Percentiles rank a stretch among this genome's conserved stretches.
Evolutionary conservation across 2,113 vertebrate species (phyloP).

Genomic region (Copsychus sechellarum): DNA sequence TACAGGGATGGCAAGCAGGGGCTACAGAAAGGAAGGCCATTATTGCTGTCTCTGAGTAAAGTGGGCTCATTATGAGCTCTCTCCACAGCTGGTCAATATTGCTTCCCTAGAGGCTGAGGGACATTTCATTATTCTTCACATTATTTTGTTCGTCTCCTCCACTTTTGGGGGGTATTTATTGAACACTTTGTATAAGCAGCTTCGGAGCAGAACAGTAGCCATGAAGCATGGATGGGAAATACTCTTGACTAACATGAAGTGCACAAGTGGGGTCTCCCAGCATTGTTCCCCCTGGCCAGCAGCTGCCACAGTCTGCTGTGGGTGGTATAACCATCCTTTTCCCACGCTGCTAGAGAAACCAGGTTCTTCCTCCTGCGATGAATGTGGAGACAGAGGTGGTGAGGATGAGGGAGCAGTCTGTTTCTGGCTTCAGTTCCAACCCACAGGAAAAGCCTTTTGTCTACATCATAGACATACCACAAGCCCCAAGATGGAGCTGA

Average conservation of each 20-base stretch:
- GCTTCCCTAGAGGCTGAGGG: conserved; percentile 15
- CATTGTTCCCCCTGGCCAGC: fast-evolving
- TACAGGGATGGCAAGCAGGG: neutral
- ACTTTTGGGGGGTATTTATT: neutral
- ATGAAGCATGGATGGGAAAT: neutral
- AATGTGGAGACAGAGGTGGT: neutral
- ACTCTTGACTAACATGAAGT: neutral
- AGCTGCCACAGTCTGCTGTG: neutral
- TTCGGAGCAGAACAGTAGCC: neutral
- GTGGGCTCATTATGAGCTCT: conserved; percentile 46
- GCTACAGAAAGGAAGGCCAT: neutral
- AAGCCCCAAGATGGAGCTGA: neutral
- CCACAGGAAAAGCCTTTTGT: neutral
- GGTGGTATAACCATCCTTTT: neutral
- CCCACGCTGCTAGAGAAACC: neutral
- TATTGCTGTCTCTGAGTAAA: conserved; percentile 38
- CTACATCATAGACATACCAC: neutral
- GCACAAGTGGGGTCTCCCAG: neutral
- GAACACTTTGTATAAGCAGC: conserved; percentile 4
- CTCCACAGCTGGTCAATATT: conserved; percentile 44
- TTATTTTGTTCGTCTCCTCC: conserved; percentile 27
- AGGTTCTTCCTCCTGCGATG: neutral
- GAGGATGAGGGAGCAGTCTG: neutral
- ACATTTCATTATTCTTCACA: conserved; percentile 56
- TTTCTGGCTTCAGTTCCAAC: neutral